Conservation (phyloP, 2,113 vertebrate genomes). For the Cephalopterus ornatus region DNA sequence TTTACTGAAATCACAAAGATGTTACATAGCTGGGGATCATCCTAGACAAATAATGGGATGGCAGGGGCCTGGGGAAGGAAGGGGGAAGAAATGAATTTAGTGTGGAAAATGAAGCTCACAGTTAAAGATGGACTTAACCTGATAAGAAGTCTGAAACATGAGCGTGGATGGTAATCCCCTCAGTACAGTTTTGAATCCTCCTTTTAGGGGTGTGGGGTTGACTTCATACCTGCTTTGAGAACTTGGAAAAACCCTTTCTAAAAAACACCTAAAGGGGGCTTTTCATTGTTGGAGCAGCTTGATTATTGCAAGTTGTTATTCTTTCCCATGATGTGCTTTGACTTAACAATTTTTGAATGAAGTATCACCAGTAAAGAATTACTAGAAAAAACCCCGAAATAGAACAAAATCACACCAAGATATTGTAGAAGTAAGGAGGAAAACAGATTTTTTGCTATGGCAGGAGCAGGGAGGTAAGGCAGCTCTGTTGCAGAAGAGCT, state of each 20-base stretch:
- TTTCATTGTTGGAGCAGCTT: not conserved
- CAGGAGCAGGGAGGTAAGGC: not conserved
- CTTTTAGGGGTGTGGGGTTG: not conserved
- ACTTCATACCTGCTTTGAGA: not conserved
- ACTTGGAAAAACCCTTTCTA: conserved; percentile 4
- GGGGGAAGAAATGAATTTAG: not conserved
- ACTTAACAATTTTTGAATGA: not conserved
- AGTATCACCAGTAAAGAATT: not conserved
- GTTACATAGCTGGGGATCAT: not conserved
- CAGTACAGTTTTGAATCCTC: not conserved
- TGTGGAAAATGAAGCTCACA: not conserved
- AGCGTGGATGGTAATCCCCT: not conserved
- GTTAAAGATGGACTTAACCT: not conserved
- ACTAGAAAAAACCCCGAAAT: not conserved
- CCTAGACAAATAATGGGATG: not conserved
- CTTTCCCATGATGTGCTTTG: not conserved
- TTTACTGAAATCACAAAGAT: conserved; percentile 13
- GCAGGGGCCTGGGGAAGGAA: not conserved
- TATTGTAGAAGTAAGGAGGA: not conserved
- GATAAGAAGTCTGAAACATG: conserved; percentile 2
- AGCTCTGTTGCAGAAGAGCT: not conserved
- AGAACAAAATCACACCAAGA: not conserved
- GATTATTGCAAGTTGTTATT: not conserved
- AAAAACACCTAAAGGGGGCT: not conserved
- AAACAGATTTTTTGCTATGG: not conserved